A percentile compares a stretch with the other conserved stretches of the same genome.
Evolutionary conservation across 2,888 invertebrate genomes (phyloP).

Genomic region (Spodoptera littoralis): DNA sequence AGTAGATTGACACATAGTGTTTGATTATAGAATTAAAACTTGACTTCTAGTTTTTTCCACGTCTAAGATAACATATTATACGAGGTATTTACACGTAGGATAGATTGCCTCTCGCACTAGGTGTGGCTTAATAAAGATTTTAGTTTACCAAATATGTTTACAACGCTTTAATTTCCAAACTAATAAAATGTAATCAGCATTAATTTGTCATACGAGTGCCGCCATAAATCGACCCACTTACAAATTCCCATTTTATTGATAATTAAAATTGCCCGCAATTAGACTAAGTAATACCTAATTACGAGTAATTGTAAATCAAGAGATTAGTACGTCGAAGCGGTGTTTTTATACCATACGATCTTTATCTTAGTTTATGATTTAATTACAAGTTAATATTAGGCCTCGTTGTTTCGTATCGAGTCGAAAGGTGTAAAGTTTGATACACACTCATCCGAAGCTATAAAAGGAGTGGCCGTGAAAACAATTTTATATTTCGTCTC

Average conservation of each 20-base stretch:
- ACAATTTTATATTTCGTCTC: constrained; percentile 53
- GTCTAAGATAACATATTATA: constrained; percentile 20
- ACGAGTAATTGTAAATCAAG: constrained; percentile 84
- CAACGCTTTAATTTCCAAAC: constrained; percentile 65
- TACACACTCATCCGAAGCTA: constrained; percentile 69
- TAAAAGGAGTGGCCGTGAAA: constrained; percentile 69
- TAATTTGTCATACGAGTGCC: constrained; percentile 66
- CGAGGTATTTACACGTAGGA: constrained; percentile 25
- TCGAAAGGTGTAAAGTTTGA: constrained; percentile 74
- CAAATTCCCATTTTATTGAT: constrained; percentile 74
- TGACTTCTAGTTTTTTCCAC: too few species aligned
- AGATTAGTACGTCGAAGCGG: constrained; percentile 79
- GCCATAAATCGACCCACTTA: constrained; percentile 72
- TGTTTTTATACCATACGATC: constrained; percentile 70
- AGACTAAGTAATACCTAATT: constrained; percentile 77
- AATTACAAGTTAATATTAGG: constrained; percentile 79
- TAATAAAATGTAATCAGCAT: constrained; percentile 71
- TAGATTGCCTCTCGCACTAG: constrained; percentile 5
- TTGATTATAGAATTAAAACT: too few species aligned
- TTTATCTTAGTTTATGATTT: constrained; percentile 86
- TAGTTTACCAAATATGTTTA: constrained; percentile 47
- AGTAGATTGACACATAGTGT: too few species aligned
- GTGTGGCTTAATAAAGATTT: constrained; percentile 26
- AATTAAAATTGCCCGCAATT: constrained; percentile 87
- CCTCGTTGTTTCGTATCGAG: constrained; percentile 73